Evolutionary conservation across 2,797 vertebrate genomes (phyloP).

Genomic region (Molossus alvarezi): DNA sequence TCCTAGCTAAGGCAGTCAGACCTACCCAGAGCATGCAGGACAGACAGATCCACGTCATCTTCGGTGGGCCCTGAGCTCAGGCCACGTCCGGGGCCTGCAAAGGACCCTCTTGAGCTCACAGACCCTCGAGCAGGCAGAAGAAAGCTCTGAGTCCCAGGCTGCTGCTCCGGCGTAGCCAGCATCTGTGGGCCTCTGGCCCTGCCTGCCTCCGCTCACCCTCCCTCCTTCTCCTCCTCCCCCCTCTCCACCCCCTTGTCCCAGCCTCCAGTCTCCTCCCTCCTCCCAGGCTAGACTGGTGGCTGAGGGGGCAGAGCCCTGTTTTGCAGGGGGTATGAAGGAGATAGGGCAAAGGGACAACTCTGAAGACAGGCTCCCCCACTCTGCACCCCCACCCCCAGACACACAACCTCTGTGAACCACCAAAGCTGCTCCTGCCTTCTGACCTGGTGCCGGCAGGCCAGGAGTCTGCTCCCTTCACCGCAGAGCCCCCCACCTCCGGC

Average conservation of each 20-base stretch:
- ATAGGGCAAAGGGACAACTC: conserved; percentile 20
- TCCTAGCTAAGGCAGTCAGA: background rate
- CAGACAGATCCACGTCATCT: conserved; percentile 95
- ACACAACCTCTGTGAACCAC: background rate
- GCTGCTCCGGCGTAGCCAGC: background rate
- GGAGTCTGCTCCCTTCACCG: background rate
- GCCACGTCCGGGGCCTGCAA: background rate
- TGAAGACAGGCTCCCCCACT: conserved; percentile 38
- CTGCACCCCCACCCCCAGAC: conserved; percentile 10
- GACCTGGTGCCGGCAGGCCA: background rate
- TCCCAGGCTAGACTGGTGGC: conserved; percentile 79
- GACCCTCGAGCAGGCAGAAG: conserved; percentile 19
- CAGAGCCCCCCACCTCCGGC: background rate
- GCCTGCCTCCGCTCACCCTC: conserved; percentile 82
- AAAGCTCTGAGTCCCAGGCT: background rate
- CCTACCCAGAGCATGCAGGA: conserved; percentile 99
- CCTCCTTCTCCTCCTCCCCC: conserved; percentile 83
- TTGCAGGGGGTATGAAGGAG: conserved; percentile 35
- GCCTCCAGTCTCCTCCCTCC: conserved; percentile 84
- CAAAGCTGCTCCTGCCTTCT: background rate
- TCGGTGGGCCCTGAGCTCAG: conserved; percentile 42
- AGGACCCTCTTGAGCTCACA: background rate
- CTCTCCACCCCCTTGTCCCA: conserved; percentile 85
- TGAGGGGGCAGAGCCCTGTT: conserved; percentile 66
- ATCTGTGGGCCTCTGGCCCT: conserved; percentile 80